phyloP scores from a whole-genome alignment of 2,797 vertebrate genomes.

The Chloroceryle inda region DNA sequence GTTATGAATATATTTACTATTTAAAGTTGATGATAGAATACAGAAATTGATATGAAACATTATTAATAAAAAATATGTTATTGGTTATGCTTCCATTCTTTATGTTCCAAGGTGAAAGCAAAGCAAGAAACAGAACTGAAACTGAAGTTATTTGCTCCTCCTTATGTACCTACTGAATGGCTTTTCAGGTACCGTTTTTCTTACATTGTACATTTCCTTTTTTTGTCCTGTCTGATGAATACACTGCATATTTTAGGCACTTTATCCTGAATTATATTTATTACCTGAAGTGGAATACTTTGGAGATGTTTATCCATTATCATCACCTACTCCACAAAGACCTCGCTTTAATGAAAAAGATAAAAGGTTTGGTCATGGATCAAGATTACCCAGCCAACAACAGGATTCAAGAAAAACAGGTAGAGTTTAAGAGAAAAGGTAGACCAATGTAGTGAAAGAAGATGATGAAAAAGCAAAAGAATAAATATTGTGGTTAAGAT shows the following conservation, averaged over 20 bases:
- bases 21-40: background rate
- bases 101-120: constrained; percentile 86
- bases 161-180: constrained; percentile 86
- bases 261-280: constrained; percentile 92
- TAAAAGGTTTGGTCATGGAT: constrained; percentile 62
- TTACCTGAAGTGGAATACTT: constrained; percentile 81
- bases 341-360: constrained; percentile 73
- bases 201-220: background rate
- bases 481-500: background rate
- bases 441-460: background rate
- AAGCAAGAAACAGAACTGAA: constrained; percentile 92
- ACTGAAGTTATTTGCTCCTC: constrained; percentile 91
- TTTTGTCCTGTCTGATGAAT: background rate
- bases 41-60: background rate
- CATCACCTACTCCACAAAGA: constrained; percentile 78
- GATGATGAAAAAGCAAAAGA: background rate
- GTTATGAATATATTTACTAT: background rate
- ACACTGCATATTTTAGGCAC: constrained; percentile 81
- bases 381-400: constrained; percentile 48
- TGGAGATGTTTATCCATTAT: constrained; percentile 81
- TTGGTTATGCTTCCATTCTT: background rate
- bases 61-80: background rate
- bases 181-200: constrained; percentile 8
- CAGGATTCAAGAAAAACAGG: constrained; percentile 22
- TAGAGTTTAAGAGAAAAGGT: constrained; percentile 27